Evolutionary conservation across 2,113 vertebrate genomes (phyloP).

Genomic region (Thamnophis sirtalis): DNA sequence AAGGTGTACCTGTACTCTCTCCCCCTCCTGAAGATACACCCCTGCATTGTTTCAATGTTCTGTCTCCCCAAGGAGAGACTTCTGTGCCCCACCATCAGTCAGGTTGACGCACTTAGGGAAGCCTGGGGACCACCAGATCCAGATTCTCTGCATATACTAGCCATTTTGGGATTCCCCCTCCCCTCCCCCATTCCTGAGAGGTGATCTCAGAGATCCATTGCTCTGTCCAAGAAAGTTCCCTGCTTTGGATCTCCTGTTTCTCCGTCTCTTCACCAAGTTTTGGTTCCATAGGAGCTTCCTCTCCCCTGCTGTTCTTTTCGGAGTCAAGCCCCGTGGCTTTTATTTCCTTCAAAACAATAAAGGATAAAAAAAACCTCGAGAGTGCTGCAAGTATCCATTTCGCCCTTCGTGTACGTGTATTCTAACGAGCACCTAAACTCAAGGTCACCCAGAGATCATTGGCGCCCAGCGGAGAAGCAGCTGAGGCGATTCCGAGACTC

Average conservation of each 20-base stretch:
- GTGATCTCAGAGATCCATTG: neutral
- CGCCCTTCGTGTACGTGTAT: too few species aligned
- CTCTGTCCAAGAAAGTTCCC: neutral
- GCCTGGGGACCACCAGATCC: neutral
- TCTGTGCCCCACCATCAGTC: too few species aligned
- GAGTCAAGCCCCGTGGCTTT: neutral
- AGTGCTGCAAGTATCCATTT: too few species aligned
- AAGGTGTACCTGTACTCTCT: too few species aligned
- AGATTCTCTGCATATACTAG: neutral
- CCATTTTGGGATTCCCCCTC: neutral
- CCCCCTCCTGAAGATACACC: too few species aligned
- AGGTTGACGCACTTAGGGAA: neutral
- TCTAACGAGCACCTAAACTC: too few species aligned
- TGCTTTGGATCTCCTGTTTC: neutral
- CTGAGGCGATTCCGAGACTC: too few species aligned
- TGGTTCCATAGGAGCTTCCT: neutral
- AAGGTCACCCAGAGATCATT: too few species aligned
- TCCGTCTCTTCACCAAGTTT: neutral
- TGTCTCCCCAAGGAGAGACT: too few species aligned
- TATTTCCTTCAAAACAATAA: neutral
- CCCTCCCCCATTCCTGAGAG: neutral
- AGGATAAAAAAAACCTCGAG: neutral
- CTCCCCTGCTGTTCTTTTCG: neutral
- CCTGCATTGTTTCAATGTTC: too few species aligned
- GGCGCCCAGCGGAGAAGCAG: too few species aligned